Conservation (phyloP, 2,797 vertebrate genomes). For the Dallia pectoralis region DNA sequence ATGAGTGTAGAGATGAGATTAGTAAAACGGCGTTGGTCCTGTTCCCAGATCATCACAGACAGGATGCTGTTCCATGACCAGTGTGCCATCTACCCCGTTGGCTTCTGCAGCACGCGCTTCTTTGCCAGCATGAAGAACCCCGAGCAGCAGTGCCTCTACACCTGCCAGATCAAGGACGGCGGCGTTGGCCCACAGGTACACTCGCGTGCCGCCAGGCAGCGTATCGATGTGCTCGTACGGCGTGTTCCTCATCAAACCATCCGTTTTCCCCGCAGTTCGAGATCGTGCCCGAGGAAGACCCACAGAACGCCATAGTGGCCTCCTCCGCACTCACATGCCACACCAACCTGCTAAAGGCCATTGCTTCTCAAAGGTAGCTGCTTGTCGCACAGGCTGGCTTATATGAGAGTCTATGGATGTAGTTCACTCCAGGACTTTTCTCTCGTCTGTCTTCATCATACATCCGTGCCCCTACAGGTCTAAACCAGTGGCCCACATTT, state of each 20-base stretch:
- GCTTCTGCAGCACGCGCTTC: conserved; percentile 87
- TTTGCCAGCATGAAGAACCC: conserved; percentile 84
- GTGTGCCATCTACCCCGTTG: conserved; percentile 84
- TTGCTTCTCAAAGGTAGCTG: conserved; percentile 72
- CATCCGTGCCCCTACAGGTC: conserved; percentile 61
- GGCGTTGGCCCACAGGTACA: conserved; percentile 82
- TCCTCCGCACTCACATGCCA: conserved; percentile 83
- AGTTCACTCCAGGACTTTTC: neutral
- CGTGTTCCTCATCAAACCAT: neutral
- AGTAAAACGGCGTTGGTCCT: neutral
- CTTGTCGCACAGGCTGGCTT: neutral
- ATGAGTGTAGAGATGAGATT: neutral
- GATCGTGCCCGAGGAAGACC: conserved; percentile 89
- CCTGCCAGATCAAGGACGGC: conserved; percentile 89
- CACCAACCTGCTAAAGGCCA: conserved; percentile 78
- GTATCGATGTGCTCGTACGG: neutral
- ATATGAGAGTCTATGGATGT: neutral
- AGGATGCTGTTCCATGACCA: conserved; percentile 84
- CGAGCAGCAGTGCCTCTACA: conserved; percentile 85
- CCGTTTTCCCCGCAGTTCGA: conserved; percentile 77
- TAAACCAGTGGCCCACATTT: conserved; percentile 62
- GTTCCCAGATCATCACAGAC: conserved; percentile 81
- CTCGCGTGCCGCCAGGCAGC: neutral
- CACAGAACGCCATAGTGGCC: conserved; percentile 81
- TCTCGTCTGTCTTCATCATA: neutral